These are phyloP conservation scores for Calephelis nemesis DNA, from an alignment of 1,140 invertebrate genomes.

Conservation along the genomic window DNA sequence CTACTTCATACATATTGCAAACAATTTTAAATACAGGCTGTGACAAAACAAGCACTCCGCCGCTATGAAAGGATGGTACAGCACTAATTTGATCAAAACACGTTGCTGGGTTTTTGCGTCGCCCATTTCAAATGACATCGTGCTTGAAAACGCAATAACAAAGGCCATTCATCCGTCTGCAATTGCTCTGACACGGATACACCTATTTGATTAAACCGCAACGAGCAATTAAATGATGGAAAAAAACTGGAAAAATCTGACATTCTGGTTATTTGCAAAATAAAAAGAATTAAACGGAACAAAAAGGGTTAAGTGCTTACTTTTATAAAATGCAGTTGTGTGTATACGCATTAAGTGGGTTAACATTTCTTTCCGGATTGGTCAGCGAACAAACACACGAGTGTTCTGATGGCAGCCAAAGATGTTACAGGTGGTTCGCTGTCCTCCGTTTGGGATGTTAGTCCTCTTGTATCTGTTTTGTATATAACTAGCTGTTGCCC, in stretches of 20 bases:
- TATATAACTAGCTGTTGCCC: no score
- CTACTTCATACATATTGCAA: no score
- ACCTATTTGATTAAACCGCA: conserved; percentile 28
- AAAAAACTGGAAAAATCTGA: conserved; percentile 15
- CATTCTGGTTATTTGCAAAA: conserved; percentile 3
- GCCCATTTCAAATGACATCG: conserved; percentile 17
- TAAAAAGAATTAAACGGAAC: no score
- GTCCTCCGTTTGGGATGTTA: no score
- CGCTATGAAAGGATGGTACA: conserved; percentile 3
- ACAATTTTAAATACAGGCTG: background rate
- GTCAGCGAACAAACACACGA: no score
- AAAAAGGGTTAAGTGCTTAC: no score
- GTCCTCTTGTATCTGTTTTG: no score
- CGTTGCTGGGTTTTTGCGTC: conserved; percentile 7
- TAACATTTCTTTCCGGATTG: no score
- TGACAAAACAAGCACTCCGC: background rate
- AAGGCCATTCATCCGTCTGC: conserved; percentile 22
- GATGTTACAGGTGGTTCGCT: no score
- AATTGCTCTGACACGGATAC: conserved; percentile 16
- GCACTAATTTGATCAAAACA: conserved; percentile 19
- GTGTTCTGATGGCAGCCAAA: no score
- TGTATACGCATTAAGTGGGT: no score
- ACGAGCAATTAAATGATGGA: conserved; percentile 17
- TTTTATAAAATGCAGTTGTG: background rate
- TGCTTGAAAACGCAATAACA: conserved; percentile 28